Conservation (phyloP, 2,888 invertebrate species). For the Acrocyrtus sp. region DNA sequence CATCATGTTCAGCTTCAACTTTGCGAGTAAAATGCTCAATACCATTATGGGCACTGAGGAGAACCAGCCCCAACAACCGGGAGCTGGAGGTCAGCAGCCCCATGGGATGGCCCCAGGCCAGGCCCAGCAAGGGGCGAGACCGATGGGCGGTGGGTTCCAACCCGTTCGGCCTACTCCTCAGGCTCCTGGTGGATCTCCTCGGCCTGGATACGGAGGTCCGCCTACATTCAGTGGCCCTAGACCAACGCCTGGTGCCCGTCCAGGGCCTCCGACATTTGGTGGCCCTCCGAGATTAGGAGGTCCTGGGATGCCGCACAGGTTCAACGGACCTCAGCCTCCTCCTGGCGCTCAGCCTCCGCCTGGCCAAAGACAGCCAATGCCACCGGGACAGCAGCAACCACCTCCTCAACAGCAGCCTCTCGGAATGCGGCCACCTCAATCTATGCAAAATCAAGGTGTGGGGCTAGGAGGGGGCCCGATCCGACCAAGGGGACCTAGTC, state of each 20-base stretch:
- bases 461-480: constrained; percentile 31
- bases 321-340: constrained; percentile 62
- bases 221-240: constrained; percentile 62
- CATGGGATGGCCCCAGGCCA: constrained; percentile 47
- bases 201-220: constrained; percentile 59
- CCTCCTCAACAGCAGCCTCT: constrained; percentile 41
- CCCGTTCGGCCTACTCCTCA: constrained; percentile 54
- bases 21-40: constrained; percentile 68
- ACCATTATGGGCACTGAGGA: constrained; percentile 67
- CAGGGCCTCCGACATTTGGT: constrained; percentile 62
- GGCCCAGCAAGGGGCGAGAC: constrained; percentile 37
- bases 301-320: constrained; percentile 62
- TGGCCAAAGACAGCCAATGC: constrained; percentile 12
- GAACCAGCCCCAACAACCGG: constrained; percentile 49
- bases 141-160: constrained; percentile 51
- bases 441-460: constrained; percentile 30
- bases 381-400: constrained; percentile 10
- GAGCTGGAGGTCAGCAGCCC: constrained; percentile 50
- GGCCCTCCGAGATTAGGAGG: constrained; percentile 61
- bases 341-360: constrained; percentile 53
- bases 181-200: constrained; percentile 59
- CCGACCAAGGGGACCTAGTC: constrained; percentile 43
- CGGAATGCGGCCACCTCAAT: constrained; percentile 44
- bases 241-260: constrained; percentile 62
- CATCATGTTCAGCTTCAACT: constrained; percentile 68